Conservation (phyloP, 2,113 vertebrate genomes). For the Elephantulus edwardii region DNA sequence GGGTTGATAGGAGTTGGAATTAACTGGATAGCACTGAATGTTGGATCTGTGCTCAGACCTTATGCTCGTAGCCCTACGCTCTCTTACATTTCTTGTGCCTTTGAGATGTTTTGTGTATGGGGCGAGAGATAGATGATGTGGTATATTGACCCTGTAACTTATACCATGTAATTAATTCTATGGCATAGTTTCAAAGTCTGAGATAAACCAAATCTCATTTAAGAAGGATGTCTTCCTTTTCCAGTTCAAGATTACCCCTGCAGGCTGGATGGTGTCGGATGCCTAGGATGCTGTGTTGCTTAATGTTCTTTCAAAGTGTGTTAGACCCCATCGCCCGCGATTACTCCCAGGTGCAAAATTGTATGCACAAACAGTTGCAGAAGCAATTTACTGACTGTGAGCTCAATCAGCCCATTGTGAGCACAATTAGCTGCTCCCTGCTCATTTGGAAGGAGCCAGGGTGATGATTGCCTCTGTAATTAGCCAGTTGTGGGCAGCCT, state of each 20-base stretch:
- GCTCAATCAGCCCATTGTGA: constrained; percentile 82
- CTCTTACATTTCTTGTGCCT: not conserved
- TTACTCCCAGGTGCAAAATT: constrained; percentile 82
- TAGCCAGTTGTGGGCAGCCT: constrained; percentile 79
- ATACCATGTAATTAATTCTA: not conserved
- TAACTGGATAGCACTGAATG: no score
- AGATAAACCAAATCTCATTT: not conserved
- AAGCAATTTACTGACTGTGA: constrained; percentile 81
- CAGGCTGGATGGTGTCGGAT: constrained; percentile 57
- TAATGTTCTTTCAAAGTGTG: constrained; percentile 78
- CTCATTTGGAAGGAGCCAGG: constrained; percentile 76
- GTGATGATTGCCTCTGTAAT: constrained; percentile 78
- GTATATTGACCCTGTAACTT: not conserved
- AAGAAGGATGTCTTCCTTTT: constrained; percentile 19
- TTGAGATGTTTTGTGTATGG: not conserved
- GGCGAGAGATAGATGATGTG: not conserved
- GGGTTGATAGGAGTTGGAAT: no score
- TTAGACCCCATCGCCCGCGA: constrained; percentile 73
- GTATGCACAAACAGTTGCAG: constrained; percentile 81
- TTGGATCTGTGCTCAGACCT: not conserved
- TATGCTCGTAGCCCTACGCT: not conserved
- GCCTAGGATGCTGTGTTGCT: constrained; percentile 65
- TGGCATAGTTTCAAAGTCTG: not conserved
- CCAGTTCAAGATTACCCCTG: constrained; percentile 29
- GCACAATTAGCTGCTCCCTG: constrained; percentile 79